phyloP scores from a whole-genome alignment of 2,888 invertebrate genomes.

The Parelbella ahira region DNA sequence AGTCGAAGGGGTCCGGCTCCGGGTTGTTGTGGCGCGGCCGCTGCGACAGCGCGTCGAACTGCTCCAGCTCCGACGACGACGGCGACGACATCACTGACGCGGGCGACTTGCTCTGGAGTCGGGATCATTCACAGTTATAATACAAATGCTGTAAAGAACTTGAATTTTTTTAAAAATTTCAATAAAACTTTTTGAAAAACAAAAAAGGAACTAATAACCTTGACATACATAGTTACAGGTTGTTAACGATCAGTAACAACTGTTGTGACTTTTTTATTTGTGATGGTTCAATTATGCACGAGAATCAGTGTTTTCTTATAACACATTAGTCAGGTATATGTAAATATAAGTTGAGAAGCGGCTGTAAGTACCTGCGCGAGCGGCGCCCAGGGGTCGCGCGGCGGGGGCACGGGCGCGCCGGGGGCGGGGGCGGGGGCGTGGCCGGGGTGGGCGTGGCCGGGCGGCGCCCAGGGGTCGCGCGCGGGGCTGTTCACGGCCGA shows the following conservation, averaged over 20 bases:
- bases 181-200: too few relatives aligned
- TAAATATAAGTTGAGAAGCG: too few relatives aligned
- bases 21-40: constrained; percentile 61
- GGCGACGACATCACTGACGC: constrained; percentile 69
- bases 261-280: too few relatives aligned
- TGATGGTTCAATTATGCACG: too few relatives aligned
- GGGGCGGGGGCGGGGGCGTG: constrained; percentile 55
- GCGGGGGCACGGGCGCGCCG: constrained; percentile 61
- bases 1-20: constrained; percentile 85
- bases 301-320: too few relatives aligned
- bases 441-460: constrained; percentile 64
- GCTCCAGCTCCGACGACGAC: constrained; percentile 87
- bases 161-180: too few relatives aligned
- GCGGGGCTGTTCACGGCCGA: constrained; percentile 73
- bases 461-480: constrained; percentile 64
- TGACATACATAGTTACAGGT: too few relatives aligned
- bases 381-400: constrained; percentile 68
- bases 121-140: too few relatives aligned
- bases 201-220: too few relatives aligned
- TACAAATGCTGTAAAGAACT: too few relatives aligned
- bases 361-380: constrained; percentile 48
- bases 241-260: too few relatives aligned
- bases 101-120: constrained; percentile 66
- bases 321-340: too few relatives aligned
- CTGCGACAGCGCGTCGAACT: constrained; percentile 92